Base-by-base conservation (phyloP, 2,888 invertebrate genomes). In the Cheilosia scutellata region DNA sequence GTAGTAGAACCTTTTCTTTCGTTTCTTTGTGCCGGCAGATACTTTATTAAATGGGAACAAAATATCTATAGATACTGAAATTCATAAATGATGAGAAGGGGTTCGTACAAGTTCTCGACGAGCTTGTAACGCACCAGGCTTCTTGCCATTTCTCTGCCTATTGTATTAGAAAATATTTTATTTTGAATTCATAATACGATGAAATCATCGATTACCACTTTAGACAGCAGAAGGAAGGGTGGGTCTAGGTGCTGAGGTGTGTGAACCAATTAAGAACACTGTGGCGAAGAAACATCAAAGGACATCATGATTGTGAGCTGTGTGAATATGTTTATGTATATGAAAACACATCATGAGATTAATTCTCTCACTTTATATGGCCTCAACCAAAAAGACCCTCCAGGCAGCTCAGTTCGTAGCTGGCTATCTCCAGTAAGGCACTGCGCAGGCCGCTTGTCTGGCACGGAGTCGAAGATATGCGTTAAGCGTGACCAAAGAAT, bases 41-140 rank as follows among this genome's bases (percentile, higher is more conserved):
- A 71, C 25, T 78, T 62, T 71, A 57, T 57, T 47, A 47, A 71
- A 66, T 66, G 66, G 51, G 66, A 66, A 51, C 37, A 27, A n/a
- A 37, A 33, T 51, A 16, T 9, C 4, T 13, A 16, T n/a, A 65
- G n/a, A 20, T 9, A 42, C 44, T 70, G 60, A 47, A n/a, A 71
- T 20, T 20, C 47, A 20, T 47, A 37, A 16, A 78, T 74, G 72
- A 66, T 65, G 44, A 60, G 29, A 74, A 75, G 62, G 75, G 75
- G 47, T 78, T 47, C 60, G n/a, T 60, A 33, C 44, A 79, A 65
- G 72, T 60, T 74, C 44, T 60, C 9, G 68, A 49, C 49, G 76
- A 82, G 82, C 76, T 82, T 82, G 29, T 11, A 13, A 29, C 31
- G 63, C 63, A 70, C 63, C 62, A 70, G 76, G 76, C 76, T 65